phyloP scores from a whole-genome alignment of 2,888 invertebrate species.

The Agrotis ipsilon region DNA sequence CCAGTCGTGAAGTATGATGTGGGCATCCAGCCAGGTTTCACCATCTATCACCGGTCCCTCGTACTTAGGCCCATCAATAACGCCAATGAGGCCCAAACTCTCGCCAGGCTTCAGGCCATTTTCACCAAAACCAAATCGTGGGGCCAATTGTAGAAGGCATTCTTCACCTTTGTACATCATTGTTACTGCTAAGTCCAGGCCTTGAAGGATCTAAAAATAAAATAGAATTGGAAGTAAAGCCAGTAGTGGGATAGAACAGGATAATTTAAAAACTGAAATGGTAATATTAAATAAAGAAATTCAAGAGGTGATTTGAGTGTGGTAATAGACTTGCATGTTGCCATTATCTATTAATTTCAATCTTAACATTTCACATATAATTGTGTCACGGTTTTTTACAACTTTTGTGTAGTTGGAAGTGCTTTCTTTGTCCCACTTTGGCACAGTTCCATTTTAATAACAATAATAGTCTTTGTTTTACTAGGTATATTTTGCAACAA shows the following conservation, averaged over 20 bases:
- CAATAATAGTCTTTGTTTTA: slow-evolving; percentile 19
- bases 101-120: slow-evolving; percentile 92
- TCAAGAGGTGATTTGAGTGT: neutral
- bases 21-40: slow-evolving; percentile 93
- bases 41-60: slow-evolving; percentile 92
- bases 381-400: neutral
- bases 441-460: slow-evolving; percentile 39
- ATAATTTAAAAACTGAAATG: too few relatives aligned
- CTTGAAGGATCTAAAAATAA: slow-evolving; percentile 92
- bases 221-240: neutral
- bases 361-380: slow-evolving; percentile 4
- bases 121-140: slow-evolving; percentile 96
- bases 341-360: neutral
- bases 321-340: neutral
- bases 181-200: slow-evolving; percentile 96
- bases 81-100: slow-evolving; percentile 83
- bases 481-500: neutral
- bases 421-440: slow-evolving; percentile 46
- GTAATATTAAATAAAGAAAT: neutral
- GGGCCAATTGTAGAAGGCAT: slow-evolving; percentile 93
- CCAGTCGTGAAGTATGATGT: slow-evolving; percentile 93
- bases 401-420: neutral
- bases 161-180: slow-evolving; percentile 96
- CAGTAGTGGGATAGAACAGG: too few relatives aligned
- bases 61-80: slow-evolving; percentile 77